Percentiles rank a stretch among this genome's conserved stretches.
Evolutionary conservation across 2,797 vertebrate species (phyloP).

Genomic region (Bovichtus diacanthus): DNA sequence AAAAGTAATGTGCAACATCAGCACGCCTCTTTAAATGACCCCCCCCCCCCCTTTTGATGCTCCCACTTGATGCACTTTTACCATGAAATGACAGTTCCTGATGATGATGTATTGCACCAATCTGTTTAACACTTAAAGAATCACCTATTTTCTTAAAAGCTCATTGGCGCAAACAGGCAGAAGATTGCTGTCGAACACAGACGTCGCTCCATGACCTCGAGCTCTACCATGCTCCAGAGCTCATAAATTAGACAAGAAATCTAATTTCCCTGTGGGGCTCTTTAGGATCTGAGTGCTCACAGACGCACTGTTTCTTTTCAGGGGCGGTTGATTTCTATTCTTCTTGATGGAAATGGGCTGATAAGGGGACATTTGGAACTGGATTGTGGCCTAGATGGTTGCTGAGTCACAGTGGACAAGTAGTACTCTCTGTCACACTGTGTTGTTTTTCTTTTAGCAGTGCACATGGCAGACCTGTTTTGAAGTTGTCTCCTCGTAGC

Average conservation of each 20-base stretch:
- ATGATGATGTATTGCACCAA: constrained; percentile 63
- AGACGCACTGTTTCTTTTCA: constrained; percentile 68
- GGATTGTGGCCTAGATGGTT: constrained; percentile 68
- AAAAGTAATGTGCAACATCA: constrained; percentile 52
- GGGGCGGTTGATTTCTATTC: constrained; percentile 69
- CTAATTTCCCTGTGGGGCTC: constrained; percentile 79
- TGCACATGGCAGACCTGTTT: constrained; percentile 36
- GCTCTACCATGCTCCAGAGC: constrained; percentile 67
- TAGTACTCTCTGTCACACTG: constrained; percentile 35
- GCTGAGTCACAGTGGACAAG: constrained; percentile 73
- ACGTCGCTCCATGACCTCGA: constrained; percentile 62
- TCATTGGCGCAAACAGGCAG: constrained; percentile 55
- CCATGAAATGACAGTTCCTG: constrained; percentile 46
- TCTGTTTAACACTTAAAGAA: constrained; percentile 57
- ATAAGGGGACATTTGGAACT: constrained; percentile 64
- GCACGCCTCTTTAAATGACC: constrained; percentile 36
- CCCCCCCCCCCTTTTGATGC: constrained; percentile 3
- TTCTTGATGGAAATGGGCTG: constrained; percentile 77
- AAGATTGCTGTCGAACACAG: constrained; percentile 55
- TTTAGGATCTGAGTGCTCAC: constrained; percentile 54
- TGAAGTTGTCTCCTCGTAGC: constrained; percentile 21
- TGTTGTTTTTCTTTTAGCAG: constrained; percentile 19
- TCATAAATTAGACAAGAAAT: constrained; percentile 82
- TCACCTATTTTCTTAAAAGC: constrained; percentile 61
- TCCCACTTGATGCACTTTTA: constrained; percentile 28